Evolutionary conservation across 2,113 vertebrate genomes (phyloP).

Genomic region (Ramphastos sulfuratus): DNA sequence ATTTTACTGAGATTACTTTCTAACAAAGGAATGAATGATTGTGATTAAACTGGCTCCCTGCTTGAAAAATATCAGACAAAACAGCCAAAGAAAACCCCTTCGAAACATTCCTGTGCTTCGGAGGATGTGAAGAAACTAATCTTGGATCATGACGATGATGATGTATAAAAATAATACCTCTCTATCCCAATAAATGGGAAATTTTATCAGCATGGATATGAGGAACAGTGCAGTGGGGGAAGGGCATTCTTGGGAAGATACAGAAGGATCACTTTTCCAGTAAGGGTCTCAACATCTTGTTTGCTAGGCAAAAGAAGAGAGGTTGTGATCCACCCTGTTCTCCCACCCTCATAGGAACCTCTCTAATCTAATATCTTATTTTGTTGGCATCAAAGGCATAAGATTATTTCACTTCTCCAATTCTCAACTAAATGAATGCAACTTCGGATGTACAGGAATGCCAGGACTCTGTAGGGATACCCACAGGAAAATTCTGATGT

Average conservation of each 20-base stretch:
- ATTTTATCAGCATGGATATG: background rate
- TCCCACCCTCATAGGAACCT: background rate
- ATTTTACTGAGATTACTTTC: slow-evolving; percentile 73
- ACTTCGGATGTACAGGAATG: background rate
- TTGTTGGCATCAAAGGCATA: background rate
- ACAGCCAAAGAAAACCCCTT: slow-evolving; percentile 65
- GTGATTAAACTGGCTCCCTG: slow-evolving; percentile 59
- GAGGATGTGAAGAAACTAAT: slow-evolving; percentile 35
- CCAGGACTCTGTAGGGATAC: background rate
- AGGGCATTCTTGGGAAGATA: background rate
- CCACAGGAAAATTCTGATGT: background rate
- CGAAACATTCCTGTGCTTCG: slow-evolving; percentile 33
- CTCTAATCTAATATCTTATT: background rate
- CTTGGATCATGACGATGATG: background rate
- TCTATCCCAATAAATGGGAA: background rate
- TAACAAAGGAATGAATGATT: slow-evolving; percentile 74
- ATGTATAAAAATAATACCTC: slow-evolving; percentile 34
- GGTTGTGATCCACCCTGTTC: background rate
- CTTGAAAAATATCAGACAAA: slow-evolving; percentile 55
- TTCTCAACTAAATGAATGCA: background rate
- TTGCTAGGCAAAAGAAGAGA: background rate
- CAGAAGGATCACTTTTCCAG: background rate
- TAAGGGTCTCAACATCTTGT: background rate
- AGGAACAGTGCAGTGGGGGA: background rate
- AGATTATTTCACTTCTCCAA: background rate